These are phyloP conservation scores for Zaprionus africanus DNA, from an alignment of 1,140 invertebrate genomes.

Conservation along the genomic window DNA sequence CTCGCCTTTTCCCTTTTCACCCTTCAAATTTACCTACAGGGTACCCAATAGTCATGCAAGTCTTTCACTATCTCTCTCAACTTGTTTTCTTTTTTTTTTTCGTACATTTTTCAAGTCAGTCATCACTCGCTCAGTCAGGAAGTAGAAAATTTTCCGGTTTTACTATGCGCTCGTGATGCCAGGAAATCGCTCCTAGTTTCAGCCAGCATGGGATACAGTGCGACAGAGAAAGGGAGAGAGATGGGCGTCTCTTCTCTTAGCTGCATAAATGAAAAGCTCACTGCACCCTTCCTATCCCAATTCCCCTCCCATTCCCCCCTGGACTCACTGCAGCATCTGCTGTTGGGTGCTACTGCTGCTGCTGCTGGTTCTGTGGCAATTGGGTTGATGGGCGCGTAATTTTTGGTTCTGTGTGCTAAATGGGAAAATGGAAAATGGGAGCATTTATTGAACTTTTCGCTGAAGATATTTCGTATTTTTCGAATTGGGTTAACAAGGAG, in stretches of 20 bases:
- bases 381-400: constrained; percentile 66
- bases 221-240: neutral
- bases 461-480: constrained; percentile 70
- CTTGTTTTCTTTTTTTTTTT: constrained; percentile 32
- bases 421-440: constrained; percentile 67
- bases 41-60: neutral
- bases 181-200: constrained; percentile 65
- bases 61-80: neutral
- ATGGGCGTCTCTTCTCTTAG: constrained; percentile 12
- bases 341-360: no score
- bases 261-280: constrained; percentile 60
- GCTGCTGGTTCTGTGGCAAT: constrained; percentile 49
- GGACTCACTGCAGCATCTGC: neutral
- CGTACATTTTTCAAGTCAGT: constrained; percentile 58
- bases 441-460: constrained; percentile 80
- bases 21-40: neutral
- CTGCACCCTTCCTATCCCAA: neutral
- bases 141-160: constrained; percentile 80
- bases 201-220: constrained; percentile 6
- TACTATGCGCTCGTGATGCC: constrained; percentile 68
- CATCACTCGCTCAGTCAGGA: constrained; percentile 61
- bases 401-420: constrained; percentile 43
- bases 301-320: neutral
- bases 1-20: no score
- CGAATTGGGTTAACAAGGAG: constrained; percentile 57